Base-by-base conservation (phyloP, 1,140 invertebrate genomes). In the Zaprionus ghesquierei region DNA sequence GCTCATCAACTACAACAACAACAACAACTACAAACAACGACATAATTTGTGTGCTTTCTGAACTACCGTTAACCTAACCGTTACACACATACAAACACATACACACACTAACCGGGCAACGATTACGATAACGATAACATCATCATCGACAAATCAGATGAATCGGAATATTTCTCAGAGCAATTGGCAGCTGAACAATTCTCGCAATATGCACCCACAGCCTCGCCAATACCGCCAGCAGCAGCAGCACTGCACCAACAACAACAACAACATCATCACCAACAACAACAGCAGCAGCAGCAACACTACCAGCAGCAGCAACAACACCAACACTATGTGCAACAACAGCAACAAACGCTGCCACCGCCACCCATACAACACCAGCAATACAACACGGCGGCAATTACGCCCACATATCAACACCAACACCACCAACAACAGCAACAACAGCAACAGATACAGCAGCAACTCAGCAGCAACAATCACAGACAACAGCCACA, bases 111-210 rank as follows among this genome's bases (percentile, higher is more conserved):
- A 82, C 69, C 62, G 53, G 78, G 84, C 27, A 51, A 51, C 50
- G 38, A 38, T 31, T 22, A 63, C 23, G 20, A 51, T 15, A 13
- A 22, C 38, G 3, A 46, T 44, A 44, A 58, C 59, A 22, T 23
- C 29, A 49, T 55, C 58, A 41, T 63, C 27, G 56, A 51, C 44
- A 51, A 53, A 54, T 44, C n/a, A 87, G 90, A 91, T 55, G 91
- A 92, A 89, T 92, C 91, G 77, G 91, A 92, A 85, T 92, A 92
- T 81, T 92, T 92, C 81, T 92, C 91, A 75, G 91, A 92, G 79
- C 90, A 91, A 90, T 85, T 92, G 86, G 91, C 91, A 70, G 91
- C 91, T 77, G 91, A 92, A 90, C 91, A 92, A 82, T 91, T 92
- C 44, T 91, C 91, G 79, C 91, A 92, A 85, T 92, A 92, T 90